Base-by-base conservation (phyloP, 2,113 vertebrate genomes). In the Danionella cerebrum region DNA sequence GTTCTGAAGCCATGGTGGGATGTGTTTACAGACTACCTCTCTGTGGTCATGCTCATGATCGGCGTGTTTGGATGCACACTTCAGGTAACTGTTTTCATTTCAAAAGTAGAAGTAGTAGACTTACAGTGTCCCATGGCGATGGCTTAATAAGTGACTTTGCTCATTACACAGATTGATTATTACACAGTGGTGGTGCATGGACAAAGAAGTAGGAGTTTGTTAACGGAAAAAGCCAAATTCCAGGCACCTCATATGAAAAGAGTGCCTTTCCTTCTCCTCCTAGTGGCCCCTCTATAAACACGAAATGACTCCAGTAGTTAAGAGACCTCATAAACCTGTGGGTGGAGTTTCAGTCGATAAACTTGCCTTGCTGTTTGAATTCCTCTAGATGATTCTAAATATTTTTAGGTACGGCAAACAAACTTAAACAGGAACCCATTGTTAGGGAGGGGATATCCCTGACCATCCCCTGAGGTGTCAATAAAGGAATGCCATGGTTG, bases 1-100 rank as follows among this genome's bases (percentile, higher is more conserved):
- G 96, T 99, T 67, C 90, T 99, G 77, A 99, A 99, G 81, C 97
- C 97, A 0, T 99, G 97, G 97, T 99, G 97, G 97, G 97, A 99
- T 21, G 97, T 99, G 69, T 99, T 99, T 70, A 95, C 95, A 0
- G 97, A 98, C 69, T 99, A 98, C 62, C 91, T 98, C 53, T 94
- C 96, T 0, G 92, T 99, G 5, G 90, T 95, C 80, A 99, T 99
- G 96, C 89, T 99, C 41, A 99, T 99, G 96, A 96, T 99, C 0
- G 96, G 96, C 0, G 96, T 98, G 44, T 99, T 98, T 12, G 96
- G 96, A 21, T 99, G 96, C 79, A 98, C 96, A 0, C 79, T 99
- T 8, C 96, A 99, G 94, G 96, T 99, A 75, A 3, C 5, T 29
- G 8, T 24, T 39, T 25, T 24, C 2, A 9, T 33, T 36, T 41